Conservation (phyloP, 2,113 vertebrate genomes). For the Manacus vitellinus region DNA sequence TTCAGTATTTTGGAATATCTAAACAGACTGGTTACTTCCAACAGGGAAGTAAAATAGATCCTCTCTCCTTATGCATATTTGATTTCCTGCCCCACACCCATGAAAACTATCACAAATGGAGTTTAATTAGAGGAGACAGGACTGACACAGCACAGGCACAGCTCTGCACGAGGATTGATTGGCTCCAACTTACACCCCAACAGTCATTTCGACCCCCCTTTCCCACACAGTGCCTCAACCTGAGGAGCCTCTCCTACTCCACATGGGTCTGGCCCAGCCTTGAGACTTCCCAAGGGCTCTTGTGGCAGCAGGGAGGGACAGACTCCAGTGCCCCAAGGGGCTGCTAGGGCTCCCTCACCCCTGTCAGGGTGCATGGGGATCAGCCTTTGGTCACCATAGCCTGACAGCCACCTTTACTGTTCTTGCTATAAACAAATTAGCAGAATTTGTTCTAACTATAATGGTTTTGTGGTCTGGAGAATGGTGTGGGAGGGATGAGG, state of each 20-base stretch:
- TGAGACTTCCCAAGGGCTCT: accelerated
- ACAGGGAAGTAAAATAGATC: not conserved
- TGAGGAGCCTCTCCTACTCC: accelerated
- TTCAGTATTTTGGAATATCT: not conserved
- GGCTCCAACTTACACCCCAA: not conserved
- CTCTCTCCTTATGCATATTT: not conserved
- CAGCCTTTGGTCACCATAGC: not conserved
- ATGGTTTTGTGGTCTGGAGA: not conserved
- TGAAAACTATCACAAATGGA: not conserved
- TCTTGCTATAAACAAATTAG: not conserved
- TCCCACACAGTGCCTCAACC: accelerated
- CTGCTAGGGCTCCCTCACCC: accelerated
- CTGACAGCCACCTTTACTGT: not conserved
- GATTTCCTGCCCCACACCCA: accelerated
- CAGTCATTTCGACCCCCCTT: not conserved
- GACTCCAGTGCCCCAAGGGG: accelerated
- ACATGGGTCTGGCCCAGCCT: accelerated
- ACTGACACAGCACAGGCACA: accelerated
- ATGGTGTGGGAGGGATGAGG: not conserved
- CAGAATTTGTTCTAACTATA: not conserved
- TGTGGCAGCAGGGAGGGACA: accelerated
- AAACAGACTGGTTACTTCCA: not conserved
- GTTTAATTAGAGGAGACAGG: not conserved
- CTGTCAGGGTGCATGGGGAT: accelerated
- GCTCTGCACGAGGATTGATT: no score